A percentile compares a stretch with the other conserved stretches of the same genome.
phyloP scores from a whole-genome alignment of 2,113 vertebrate species.

The Irena cyanogastra region DNA sequence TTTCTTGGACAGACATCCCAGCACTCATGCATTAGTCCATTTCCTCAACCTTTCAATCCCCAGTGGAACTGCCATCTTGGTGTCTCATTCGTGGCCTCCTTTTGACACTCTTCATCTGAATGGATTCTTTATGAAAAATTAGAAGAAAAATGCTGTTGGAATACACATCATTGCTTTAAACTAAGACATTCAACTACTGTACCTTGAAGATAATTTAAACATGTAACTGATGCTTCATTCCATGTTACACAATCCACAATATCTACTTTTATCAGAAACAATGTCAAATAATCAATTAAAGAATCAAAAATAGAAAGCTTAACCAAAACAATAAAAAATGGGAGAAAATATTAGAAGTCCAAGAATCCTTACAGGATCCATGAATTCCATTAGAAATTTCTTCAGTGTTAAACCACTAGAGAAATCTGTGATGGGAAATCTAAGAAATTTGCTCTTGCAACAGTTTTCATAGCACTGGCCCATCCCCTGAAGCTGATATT shows the following conservation, averaged over 20 bases:
- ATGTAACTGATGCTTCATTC: neutral
- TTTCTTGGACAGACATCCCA: conserved; percentile 72
- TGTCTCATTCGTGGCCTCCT: conserved; percentile 86
- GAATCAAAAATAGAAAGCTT: neutral
- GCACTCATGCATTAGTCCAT: conserved; percentile 75
- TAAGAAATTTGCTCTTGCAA: neutral
- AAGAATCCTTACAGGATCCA: neutral
- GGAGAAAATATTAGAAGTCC: neutral
- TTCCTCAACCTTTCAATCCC: conserved; percentile 74
- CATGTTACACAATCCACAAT: neutral
- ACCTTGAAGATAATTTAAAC: conserved; percentile 55
- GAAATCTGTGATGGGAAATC: neutral
- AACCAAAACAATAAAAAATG: neutral
- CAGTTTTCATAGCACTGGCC: neutral
- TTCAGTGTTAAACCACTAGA: neutral
- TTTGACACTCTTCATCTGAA: conserved; percentile 86
- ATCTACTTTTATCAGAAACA: neutral
- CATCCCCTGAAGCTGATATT: neutral
- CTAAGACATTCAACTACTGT: conserved; percentile 61
- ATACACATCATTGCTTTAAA: conserved; percentile 77
- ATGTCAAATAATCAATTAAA: neutral
- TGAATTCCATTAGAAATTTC: neutral
- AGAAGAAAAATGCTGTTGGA: conserved; percentile 88
- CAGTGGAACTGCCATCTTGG: conserved; percentile 84
- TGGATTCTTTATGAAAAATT: conserved; percentile 91